Conservation (phyloP, 2,113 vertebrate species). For the Psephotus haematonotus region DNA sequence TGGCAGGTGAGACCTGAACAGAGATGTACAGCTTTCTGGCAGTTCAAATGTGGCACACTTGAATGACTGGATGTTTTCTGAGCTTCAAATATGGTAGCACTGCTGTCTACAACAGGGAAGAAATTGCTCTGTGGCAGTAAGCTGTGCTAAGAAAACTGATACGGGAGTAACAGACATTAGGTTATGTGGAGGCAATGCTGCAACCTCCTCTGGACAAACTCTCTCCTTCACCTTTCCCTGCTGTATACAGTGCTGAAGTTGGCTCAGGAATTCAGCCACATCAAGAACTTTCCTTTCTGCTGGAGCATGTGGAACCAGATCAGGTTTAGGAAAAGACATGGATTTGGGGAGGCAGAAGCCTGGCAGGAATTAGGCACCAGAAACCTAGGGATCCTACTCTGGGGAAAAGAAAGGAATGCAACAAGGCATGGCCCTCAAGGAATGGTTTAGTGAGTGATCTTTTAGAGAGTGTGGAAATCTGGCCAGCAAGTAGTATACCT, state of each 20-base stretch:
- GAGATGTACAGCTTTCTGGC: neutral
- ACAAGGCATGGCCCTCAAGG: neutral
- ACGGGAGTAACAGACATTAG: neutral
- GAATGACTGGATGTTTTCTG: neutral
- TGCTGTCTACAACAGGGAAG: neutral
- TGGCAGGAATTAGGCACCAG: neutral
- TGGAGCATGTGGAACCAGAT: rapidly evolving
- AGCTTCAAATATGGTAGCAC: rapidly evolving
- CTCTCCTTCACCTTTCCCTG: neutral
- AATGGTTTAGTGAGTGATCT: neutral
- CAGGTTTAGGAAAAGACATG: neutral
- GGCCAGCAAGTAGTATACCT: neutral
- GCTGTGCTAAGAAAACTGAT: neutral
- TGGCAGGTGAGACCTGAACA: neutral
- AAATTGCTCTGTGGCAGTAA: neutral
- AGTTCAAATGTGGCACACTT: rapidly evolving
- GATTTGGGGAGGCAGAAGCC: neutral
- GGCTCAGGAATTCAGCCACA: neutral
- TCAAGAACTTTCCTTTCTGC: neutral
- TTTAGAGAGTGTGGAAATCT: neutral
- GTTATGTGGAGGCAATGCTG: neutral
- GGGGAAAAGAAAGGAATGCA: neutral
- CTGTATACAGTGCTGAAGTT: neutral
- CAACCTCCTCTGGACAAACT: too few relatives aligned
- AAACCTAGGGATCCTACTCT: neutral